Conservation (phyloP, 2,797 vertebrate species). For the Tachyglossus aculeatus region DNA sequence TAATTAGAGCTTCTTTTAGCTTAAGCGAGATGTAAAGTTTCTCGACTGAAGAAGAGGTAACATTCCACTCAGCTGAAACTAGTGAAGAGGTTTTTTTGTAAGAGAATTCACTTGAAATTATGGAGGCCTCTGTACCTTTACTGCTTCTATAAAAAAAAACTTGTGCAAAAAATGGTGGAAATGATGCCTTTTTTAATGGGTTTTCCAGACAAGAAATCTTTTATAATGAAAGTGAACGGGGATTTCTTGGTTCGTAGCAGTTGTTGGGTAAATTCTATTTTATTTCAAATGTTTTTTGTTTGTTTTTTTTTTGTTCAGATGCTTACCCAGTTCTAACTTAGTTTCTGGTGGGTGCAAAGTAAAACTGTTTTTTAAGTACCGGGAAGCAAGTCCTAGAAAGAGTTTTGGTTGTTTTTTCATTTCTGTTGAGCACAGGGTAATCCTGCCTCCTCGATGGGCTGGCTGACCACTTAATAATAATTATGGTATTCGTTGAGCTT, state of each 20-base stretch:
- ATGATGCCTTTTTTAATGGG: background rate
- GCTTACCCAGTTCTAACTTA: no score
- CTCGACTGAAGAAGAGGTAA: slow-evolving; percentile 13
- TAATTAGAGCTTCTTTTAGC: background rate
- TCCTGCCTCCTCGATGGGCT: no score
- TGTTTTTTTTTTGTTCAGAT: background rate
- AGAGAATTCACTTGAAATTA: background rate
- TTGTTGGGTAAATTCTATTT: background rate
- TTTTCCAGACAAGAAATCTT: background rate
- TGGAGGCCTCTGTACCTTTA: slow-evolving; percentile 1
- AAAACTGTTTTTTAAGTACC: no score
- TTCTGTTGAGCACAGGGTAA: no score
- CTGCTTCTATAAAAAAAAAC: slow-evolving; percentile 22
- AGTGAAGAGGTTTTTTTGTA: no score
- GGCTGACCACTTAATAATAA: no score
- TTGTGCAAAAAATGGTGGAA: background rate
- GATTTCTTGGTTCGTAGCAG: background rate
- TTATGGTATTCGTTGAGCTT: no score
- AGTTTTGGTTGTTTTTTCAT: no score
- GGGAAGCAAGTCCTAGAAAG: no score
- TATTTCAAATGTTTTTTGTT: no score
- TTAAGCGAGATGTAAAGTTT: background rate
- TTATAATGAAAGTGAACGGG: slow-evolving; percentile 7
- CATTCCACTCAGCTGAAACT: slow-evolving; percentile 23
- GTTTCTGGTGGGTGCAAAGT: no score